These are phyloP conservation scores for Neomorphus geoffroyi DNA, from an alignment of 2,797 vertebrate genomes.

Conservation along the genomic window DNA sequence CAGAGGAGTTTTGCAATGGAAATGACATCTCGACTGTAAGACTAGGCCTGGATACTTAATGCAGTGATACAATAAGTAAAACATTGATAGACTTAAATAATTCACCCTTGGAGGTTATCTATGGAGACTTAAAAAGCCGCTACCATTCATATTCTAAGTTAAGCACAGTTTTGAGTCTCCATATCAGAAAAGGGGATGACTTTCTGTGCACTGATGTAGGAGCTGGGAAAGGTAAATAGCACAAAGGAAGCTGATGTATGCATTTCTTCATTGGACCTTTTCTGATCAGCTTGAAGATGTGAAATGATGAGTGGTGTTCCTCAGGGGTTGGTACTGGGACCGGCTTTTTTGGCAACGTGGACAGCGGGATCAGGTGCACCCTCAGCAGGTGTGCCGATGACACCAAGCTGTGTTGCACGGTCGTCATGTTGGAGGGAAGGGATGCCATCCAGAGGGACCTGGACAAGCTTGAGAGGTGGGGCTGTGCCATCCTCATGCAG, in stretches of 20 bases:
- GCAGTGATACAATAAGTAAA: background rate
- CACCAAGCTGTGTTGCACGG: too few relatives aligned
- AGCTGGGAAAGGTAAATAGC: background rate
- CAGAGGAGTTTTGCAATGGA: background rate
- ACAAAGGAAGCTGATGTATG: rapidly evolving
- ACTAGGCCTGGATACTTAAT: background rate
- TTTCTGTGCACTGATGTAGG: background rate
- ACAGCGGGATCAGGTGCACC: too few relatives aligned
- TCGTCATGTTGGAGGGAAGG: too few relatives aligned
- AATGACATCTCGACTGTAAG: background rate
- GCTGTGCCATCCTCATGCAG: too few relatives aligned
- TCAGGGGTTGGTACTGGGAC: too few relatives aligned
- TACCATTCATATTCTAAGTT: background rate
- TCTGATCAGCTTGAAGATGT: background rate
- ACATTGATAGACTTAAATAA: background rate
- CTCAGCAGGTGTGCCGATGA: too few relatives aligned
- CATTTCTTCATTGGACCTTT: background rate
- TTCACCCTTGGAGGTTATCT: background rate
- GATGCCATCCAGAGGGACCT: too few relatives aligned
- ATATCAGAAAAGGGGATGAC: background rate
- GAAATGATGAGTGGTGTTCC: too few relatives aligned
- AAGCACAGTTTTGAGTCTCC: background rate
- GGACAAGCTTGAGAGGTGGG: too few relatives aligned
- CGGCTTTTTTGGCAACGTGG: too few relatives aligned
- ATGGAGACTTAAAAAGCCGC: background rate